A percentile compares a stretch with the other conserved stretches of the same genome.
Conservation (phyloP, 2,113 vertebrate genomes). For the Alaudala cheleensis region DNA sequence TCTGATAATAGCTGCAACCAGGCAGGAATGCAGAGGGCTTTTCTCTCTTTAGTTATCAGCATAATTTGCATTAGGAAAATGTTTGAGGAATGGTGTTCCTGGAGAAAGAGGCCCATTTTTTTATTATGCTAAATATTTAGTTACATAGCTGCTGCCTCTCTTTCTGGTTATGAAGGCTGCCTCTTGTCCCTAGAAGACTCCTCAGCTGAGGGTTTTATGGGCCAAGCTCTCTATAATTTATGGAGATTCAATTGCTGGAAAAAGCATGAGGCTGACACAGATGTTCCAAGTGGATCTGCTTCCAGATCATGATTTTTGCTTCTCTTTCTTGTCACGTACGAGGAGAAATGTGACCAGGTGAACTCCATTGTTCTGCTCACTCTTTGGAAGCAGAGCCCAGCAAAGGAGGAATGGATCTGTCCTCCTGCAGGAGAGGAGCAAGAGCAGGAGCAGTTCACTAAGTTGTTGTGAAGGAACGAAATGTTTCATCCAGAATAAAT, state of each 20-base stretch:
- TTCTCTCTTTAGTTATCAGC: constrained; percentile 7
- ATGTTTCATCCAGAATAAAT: neutral
- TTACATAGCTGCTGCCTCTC: neutral
- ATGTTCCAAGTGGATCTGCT: neutral
- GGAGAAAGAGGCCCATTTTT: neutral
- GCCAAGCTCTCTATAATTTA: constrained; percentile 14
- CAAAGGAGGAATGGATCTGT: neutral
- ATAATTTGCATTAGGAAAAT: neutral
- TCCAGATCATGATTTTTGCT: neutral
- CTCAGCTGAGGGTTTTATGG: constrained; percentile 10
- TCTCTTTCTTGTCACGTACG: neutral
- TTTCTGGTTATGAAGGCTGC: neutral
- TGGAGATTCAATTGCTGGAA: neutral
- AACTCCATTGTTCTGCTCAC: neutral
- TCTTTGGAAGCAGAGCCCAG: neutral
- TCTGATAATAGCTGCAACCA: neutral
- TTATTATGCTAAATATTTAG: neutral
- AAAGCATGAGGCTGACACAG: neutral
- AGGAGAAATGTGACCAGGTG: neutral
- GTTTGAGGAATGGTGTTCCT: neutral
- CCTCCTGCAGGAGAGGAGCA: neutral
- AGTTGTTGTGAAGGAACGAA: neutral
- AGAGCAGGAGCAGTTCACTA: neutral
- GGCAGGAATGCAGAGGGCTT: neutral
- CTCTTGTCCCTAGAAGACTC: neutral